Percentiles rank a stretch among this genome's conserved stretches.
Evolutionary conservation across 2,888 invertebrate genomes (phyloP).

Genomic region (Seira ritae): DNA sequence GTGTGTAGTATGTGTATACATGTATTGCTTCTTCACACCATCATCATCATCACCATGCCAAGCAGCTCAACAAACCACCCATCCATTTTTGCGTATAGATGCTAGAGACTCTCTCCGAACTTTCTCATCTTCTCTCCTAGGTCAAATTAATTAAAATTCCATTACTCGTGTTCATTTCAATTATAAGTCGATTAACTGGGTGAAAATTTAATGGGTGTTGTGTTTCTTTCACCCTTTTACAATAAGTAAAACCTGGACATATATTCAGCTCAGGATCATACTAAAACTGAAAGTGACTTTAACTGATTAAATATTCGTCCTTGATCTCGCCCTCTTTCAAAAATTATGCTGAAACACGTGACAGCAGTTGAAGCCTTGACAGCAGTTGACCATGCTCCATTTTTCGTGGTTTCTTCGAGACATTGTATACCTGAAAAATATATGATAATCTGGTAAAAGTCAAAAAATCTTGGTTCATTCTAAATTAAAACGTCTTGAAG

Average conservation of each 20-base stretch:
- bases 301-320: constrained; percentile 9
- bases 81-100: constrained; percentile 4
- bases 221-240: constrained; percentile 6
- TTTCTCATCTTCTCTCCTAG: constrained; percentile 52
- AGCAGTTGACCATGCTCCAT: too few relatives aligned
- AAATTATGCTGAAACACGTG: neutral
- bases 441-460: neutral
- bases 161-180: constrained; percentile 60
- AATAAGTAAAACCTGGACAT: neutral
- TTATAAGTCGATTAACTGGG: constrained; percentile 55
- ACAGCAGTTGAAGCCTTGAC: neutral
- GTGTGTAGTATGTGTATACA: neutral
- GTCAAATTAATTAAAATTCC: constrained; percentile 63
- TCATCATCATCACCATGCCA: neutral
- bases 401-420: too few relatives aligned
- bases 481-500: neutral
- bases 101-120: constrained; percentile 4
- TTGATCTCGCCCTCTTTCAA: neutral
- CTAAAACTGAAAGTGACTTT: constrained; percentile 1
- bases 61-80: neutral
- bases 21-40: neutral
- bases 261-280: neutral
- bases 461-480: neutral
- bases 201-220: constrained; percentile 54
- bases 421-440: too few relatives aligned